Conservation (phyloP, 2,888 invertebrate genomes). For the Drosophila testacea region DNA sequence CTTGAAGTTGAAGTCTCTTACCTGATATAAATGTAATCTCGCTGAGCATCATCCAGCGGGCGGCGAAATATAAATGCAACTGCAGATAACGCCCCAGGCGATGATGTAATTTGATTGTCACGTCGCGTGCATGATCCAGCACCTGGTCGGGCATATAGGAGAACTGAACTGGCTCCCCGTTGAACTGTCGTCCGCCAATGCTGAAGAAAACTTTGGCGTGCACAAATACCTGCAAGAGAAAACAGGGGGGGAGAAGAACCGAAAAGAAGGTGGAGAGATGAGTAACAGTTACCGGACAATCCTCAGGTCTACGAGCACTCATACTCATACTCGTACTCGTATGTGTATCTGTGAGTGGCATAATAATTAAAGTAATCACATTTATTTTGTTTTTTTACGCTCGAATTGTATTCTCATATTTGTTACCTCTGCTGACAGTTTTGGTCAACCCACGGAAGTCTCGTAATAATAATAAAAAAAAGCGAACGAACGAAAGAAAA, state of each 20-base stretch:
- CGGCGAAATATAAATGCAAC: conserved; percentile 91
- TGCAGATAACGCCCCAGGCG: conserved; percentile 91
- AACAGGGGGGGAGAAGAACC: not conserved
- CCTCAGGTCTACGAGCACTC: not conserved
- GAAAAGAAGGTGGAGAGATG: conserved; percentile 16
- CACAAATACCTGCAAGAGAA: conserved; percentile 89
- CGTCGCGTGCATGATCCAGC: conserved; percentile 92
- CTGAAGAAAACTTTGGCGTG: conserved; percentile 92
- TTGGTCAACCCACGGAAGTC: conserved; percentile 51
- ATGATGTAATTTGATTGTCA: conserved; percentile 92
- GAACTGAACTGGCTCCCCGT: conserved; percentile 90
- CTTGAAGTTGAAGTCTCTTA: conserved; percentile 81
- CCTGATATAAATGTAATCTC: conserved; percentile 94
- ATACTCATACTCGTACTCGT: not conserved
- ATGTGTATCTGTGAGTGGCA: conserved; percentile 63
- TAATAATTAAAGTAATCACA: conserved; percentile 74
- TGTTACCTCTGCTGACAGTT: conserved; percentile 44
- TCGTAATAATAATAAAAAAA: conserved; percentile 43
- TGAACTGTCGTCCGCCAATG: conserved; percentile 90
- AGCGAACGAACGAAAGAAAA: conserved; percentile 10
- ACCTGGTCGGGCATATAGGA: conserved; percentile 91
- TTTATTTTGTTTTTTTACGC: conserved; percentile 50
- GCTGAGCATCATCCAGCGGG: conserved; percentile 94
- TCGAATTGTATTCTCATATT: conserved; percentile 32
- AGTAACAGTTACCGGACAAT: conserved; percentile 44